phyloP scores from a whole-genome alignment of 2,113 vertebrate genomes.

The Boulengeromyrus knoepffleri region DNA sequence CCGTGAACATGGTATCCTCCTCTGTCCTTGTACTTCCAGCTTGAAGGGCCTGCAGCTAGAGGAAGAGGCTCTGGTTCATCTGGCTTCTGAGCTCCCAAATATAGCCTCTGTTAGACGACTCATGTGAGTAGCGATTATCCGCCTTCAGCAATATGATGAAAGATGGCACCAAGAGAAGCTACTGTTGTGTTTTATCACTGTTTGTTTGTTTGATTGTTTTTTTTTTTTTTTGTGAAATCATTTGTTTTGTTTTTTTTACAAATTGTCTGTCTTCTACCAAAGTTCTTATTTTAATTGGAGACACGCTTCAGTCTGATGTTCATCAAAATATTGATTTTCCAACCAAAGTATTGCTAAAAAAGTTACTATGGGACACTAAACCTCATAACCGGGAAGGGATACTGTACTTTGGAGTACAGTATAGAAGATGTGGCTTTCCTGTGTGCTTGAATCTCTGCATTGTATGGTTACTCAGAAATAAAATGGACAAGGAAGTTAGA shows the following conservation, averaged over 20 bases:
- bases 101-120: conserved; percentile 56
- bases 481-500: background rate
- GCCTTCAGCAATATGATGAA: background rate
- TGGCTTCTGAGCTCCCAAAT: conserved; percentile 46
- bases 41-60: conserved; percentile 57
- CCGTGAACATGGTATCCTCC: background rate
- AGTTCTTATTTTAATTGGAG: background rate
- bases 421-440: background rate
- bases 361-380: background rate
- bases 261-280: background rate
- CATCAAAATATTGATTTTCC: background rate
- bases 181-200: background rate
- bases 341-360: background rate
- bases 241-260: background rate
- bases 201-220: background rate
- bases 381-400: background rate
- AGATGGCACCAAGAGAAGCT: background rate
- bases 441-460: background rate
- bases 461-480: background rate
- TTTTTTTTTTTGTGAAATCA: background rate
- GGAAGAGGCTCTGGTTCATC: conserved; percentile 30
- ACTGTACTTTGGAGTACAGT: background rate
- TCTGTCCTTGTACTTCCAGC: conserved; percentile 43
- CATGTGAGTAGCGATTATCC: conserved; percentile 52
- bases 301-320: background rate